These are phyloP conservation scores for Leucophenga varia DNA, from an alignment of 1,140 invertebrate species.

Conservation along the genomic window DNA sequence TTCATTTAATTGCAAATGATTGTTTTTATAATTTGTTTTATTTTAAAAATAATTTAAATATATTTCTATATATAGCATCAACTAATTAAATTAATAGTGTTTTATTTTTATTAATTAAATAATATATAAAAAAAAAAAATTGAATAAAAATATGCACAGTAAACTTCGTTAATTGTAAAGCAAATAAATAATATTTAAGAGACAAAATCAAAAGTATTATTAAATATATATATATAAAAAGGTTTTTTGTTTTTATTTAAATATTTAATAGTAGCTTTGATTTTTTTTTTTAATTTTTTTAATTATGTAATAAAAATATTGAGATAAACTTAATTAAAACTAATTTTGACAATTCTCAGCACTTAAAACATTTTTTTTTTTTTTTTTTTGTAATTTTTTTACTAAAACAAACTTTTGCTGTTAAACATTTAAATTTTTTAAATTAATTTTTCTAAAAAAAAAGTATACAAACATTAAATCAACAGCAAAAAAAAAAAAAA, in stretches of 20 bases:
- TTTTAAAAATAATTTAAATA: conserved; percentile 1
- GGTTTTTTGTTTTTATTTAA: too few relatives aligned
- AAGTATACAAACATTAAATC: not conserved
- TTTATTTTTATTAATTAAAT: too few relatives aligned
- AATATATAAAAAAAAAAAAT: too few relatives aligned
- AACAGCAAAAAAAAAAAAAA: too few relatives aligned
- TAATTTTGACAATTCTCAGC: not conserved
- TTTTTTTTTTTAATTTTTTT: not conserved
- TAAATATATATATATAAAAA: too few relatives aligned
- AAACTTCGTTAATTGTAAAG: too few relatives aligned
- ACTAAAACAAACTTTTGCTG: not conserved
- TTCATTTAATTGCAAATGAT: conserved; percentile 43
- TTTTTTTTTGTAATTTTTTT: not conserved
- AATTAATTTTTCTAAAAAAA: not conserved
- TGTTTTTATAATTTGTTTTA: not conserved
- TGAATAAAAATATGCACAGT: too few relatives aligned
- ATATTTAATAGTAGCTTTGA: too few relatives aligned
- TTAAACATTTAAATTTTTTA: not conserved
- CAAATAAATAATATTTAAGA: too few relatives aligned
- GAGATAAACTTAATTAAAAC: not conserved
- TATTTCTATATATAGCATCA: too few relatives aligned
- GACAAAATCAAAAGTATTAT: too few relatives aligned
- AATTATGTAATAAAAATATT: not conserved
- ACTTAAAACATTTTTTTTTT: not conserved
- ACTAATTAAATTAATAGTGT: too few relatives aligned